Conservation (phyloP, 2,113 vertebrate species). For the Ceyx cyanopectus region DNA sequence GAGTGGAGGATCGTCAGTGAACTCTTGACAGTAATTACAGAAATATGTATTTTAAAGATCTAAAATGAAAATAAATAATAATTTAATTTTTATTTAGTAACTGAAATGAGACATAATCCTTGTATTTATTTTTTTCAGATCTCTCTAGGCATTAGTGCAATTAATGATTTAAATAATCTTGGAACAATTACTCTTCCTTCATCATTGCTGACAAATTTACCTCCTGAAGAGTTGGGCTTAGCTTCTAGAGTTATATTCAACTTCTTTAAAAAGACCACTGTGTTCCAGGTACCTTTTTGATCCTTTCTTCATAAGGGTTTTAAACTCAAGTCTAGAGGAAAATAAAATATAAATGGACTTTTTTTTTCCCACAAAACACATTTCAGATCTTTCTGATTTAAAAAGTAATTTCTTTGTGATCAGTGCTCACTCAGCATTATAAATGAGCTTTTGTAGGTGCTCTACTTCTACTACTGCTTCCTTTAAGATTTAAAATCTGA, state of each 20-base stretch:
- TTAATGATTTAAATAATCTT: conserved; percentile 67
- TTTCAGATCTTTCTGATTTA: neutral
- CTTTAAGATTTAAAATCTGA: neutral
- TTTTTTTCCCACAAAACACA: neutral
- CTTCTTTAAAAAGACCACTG: conserved; percentile 83
- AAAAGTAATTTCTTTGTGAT: neutral
- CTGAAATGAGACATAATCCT: neutral
- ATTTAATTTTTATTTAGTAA: neutral
- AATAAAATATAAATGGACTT: neutral
- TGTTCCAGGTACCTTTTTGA: conserved; percentile 86
- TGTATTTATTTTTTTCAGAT: conserved; percentile 71
- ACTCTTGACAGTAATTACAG: neutral
- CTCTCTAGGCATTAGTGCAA: conserved; percentile 63
- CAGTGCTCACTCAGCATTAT: neutral
- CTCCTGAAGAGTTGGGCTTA: conserved; percentile 66
- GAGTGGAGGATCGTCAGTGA: neutral
- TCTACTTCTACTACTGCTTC: neutral
- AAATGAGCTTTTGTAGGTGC: neutral
- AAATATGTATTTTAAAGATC: neutral
- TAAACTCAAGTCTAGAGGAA: neutral
- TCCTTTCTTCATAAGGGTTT: neutral
- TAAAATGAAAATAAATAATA: neutral
- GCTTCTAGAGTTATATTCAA: conserved; percentile 91
- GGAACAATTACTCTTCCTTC: conserved; percentile 87
- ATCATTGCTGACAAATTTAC: conserved; percentile 77